Evolutionary conservation across 2,797 vertebrate species (phyloP).

Genomic region (Macroramphosus scolopax): DNA sequence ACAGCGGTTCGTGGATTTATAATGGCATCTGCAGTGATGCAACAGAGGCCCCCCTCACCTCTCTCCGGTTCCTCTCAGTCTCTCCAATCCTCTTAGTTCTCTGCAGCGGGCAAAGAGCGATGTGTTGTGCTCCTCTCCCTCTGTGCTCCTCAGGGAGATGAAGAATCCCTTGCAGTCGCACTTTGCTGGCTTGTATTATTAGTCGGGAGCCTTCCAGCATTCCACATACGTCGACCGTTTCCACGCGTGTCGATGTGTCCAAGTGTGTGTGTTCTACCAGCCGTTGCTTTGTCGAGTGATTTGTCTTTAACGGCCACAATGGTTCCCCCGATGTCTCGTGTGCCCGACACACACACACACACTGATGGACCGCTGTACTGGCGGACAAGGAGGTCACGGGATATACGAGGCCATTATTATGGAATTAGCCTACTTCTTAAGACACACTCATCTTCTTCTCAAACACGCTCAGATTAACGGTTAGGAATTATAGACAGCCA

Average conservation of each 20-base stretch:
- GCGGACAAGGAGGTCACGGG: slow-evolving; percentile 38
- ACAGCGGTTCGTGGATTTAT: slow-evolving; percentile 30
- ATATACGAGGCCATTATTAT: slow-evolving; percentile 44
- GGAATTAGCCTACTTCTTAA: slow-evolving; percentile 36
- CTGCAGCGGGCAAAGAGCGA: slow-evolving; percentile 64
- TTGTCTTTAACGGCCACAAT: slow-evolving; percentile 65
- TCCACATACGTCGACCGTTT: slow-evolving; percentile 56
- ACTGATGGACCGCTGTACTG: slow-evolving; percentile 25
- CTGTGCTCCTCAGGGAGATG: slow-evolving; percentile 56
- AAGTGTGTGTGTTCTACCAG: slow-evolving; percentile 44
- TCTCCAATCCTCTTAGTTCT: slow-evolving; percentile 67
- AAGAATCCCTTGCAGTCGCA: slow-evolving; percentile 75
- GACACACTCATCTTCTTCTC: too few species aligned
- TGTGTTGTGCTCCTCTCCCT: slow-evolving; percentile 61
- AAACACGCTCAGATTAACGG: too few species aligned
- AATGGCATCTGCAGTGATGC: slow-evolving; percentile 45
- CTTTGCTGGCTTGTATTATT: slow-evolving; percentile 73
- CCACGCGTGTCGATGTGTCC: slow-evolving; percentile 1
- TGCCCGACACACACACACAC: slow-evolving; percentile 15
- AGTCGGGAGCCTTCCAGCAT: slow-evolving; percentile 52
- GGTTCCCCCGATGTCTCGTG: neutral
- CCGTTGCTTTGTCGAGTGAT: slow-evolving; percentile 69
- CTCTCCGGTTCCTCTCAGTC: slow-evolving; percentile 44
- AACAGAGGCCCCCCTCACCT: slow-evolving; percentile 34
- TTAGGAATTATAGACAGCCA: too few species aligned